Conservation (phyloP, 2,888 invertebrate species). For the Sepiola atlantica region DNA sequence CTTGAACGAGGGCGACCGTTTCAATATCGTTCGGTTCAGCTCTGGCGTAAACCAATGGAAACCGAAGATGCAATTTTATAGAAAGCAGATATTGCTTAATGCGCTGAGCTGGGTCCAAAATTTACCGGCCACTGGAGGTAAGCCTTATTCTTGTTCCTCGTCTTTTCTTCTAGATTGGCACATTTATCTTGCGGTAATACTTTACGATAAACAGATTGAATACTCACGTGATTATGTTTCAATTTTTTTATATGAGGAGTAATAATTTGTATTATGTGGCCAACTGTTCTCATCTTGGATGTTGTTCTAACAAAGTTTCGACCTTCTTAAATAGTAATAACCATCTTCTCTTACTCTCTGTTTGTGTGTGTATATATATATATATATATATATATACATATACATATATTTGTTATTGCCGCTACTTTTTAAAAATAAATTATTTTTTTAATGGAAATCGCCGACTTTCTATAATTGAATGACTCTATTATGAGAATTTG, state of each 20-base stretch:
- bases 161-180: neutral
- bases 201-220: neutral
- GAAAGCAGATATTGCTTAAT: neutral
- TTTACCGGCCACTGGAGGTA: neutral
- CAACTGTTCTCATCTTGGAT: too few relatives aligned
- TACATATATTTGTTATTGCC: too few relatives aligned
- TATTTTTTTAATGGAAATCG: too few relatives aligned
- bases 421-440: too few relatives aligned
- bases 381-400: neutral
- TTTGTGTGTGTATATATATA: neutral
- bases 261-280: neutral
- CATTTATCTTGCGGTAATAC: too few relatives aligned
- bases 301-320: too few relatives aligned
- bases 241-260: neutral
- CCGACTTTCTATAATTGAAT: too few relatives aligned
- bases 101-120: neutral
- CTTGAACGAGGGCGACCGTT: slow-evolving; percentile 43
- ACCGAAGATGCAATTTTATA: neutral
- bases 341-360: too few relatives aligned
- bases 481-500: too few relatives aligned
- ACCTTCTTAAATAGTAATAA: too few relatives aligned
- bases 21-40: slow-evolving; percentile 47
- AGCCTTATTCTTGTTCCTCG: neutral
- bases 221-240: neutral
- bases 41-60: neutral